Percentiles rank a stretch among this genome's conserved stretches.
These are phyloP conservation scores for Apteryx owenii DNA, from an alignment of 2,113 vertebrate species.

Conservation along the genomic window DNA sequence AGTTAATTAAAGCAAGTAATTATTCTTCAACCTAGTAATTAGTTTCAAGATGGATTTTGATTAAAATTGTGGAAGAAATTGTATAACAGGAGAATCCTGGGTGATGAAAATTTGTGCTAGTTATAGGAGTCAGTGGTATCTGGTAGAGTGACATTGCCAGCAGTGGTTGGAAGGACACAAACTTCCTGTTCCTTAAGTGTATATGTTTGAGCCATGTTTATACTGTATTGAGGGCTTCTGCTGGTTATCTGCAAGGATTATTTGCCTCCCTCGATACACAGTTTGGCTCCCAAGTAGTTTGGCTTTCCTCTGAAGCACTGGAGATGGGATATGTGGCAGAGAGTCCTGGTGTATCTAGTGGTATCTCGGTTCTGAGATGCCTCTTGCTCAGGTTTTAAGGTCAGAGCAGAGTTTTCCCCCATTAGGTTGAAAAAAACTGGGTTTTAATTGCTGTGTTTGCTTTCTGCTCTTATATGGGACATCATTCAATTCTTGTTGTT, in stretches of 20 bases:
- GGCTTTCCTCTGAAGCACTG: neutral
- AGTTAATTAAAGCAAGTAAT: neutral
- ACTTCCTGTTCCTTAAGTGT: neutral
- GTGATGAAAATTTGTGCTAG: neutral
- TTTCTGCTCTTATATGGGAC: neutral
- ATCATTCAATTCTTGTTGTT: neutral
- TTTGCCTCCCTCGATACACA: neutral
- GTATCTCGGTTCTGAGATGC: neutral
- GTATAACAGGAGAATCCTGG: neutral
- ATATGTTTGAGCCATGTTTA: neutral
- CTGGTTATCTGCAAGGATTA: neutral
- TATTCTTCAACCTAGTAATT: conserved; percentile 13
- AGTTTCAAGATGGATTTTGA: neutral
- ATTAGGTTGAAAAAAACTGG: neutral
- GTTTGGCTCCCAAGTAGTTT: neutral
- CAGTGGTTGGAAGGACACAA: neutral
- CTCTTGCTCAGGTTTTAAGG: neutral
- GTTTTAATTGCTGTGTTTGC: neutral
- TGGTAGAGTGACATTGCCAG: neutral
- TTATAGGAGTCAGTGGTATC: neutral
- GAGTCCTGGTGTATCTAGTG: neutral
- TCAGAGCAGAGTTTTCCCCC: neutral
- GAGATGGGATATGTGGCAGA: neutral
- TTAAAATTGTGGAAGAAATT: neutral
- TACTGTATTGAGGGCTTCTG: neutral